Evolutionary conservation across 2,113 vertebrate species (phyloP), one percentile per base, ranked within the genome.

Genomic region (Pongo abelii): DNA sequence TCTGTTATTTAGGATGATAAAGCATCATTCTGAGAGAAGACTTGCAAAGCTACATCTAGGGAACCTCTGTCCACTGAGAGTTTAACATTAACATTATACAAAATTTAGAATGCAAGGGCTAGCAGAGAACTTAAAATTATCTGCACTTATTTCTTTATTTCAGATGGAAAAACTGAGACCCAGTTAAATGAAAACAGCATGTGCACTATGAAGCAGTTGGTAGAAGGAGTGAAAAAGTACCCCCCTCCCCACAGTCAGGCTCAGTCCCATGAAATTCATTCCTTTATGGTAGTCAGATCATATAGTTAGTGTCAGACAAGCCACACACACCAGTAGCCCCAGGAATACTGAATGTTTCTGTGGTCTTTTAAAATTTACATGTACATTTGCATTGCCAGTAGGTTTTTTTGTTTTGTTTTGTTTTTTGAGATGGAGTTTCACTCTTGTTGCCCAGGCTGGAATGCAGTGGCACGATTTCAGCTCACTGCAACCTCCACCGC

Each of bases 331-430:
- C 12, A 43, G 61, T 32, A 89, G 50, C 4, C 23, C 46, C 50
- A 55, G 48, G 10, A 61, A 57, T 52, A 43, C 0, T 3, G 18
- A 64, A 55, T 6, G 18, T 55, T 57, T 70, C 23, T 30, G 30
- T 64, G 38, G 23, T n/a, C 48, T 50, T 94, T 92, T 86, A 67
- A 95, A 91, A 93, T 96, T 52, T 89, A 38, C 25, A 64, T 4
- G 3, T 48, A 35, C 4, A 78, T 87, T 95, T 85, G 43, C 78
- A 69, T 84, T 61, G 30, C 43, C 77, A 69, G 27, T 64, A 32
- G 61, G 13, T 32, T 64, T 32, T 6, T 64, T 64, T 64, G 61
- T 30, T 64, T 64, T 64, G 61, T 64, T 30, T 64, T 59, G 57
- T 59, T 59, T 59, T 64, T 64, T 14, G 12, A 64, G 27, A 64